Evolutionary conservation across 2,797 vertebrate genomes (phyloP).

Genomic region (Phalloptychus januarius): DNA sequence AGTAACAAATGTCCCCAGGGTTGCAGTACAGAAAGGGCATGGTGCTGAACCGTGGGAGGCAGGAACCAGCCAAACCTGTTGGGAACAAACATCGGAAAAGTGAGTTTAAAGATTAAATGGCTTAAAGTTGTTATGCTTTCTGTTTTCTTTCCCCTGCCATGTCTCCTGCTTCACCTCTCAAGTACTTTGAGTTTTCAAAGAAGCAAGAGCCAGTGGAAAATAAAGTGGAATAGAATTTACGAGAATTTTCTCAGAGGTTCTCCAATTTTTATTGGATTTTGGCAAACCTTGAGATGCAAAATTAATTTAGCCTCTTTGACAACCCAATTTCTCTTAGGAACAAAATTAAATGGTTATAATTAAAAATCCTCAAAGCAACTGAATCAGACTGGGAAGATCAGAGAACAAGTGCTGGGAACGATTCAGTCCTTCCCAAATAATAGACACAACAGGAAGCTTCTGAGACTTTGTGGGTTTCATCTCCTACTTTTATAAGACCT

Average conservation of each 20-base stretch:
- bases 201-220: not conserved
- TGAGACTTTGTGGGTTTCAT: not conserved
- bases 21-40: conserved; percentile 99
- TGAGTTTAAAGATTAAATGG: not conserved
- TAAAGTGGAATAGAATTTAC: not conserved
- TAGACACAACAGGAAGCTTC: not conserved
- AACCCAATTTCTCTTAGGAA: not conserved
- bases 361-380: not conserved
- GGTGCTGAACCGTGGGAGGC: conserved; percentile 92
- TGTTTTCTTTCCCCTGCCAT: too few relatives aligned
- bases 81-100: conserved; percentile 8
- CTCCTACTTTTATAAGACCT: not conserved
- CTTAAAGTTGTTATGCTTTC: not conserved
- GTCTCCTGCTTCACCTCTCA: not conserved
- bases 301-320: not conserved
- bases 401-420: not conserved
- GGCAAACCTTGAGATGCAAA: not conserved
- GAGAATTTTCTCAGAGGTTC: not conserved
- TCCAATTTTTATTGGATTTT: not conserved
- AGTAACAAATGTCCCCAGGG: conserved; percentile 94
- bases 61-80: conserved; percentile 93
- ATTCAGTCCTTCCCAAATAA: not conserved
- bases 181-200: not conserved
- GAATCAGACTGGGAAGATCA: not conserved
- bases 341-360: conserved; percentile 3